These are phyloP conservation scores for Bicyclus anynana DNA, from an alignment of 1,140 invertebrate species.

Conservation along the genomic window DNA sequence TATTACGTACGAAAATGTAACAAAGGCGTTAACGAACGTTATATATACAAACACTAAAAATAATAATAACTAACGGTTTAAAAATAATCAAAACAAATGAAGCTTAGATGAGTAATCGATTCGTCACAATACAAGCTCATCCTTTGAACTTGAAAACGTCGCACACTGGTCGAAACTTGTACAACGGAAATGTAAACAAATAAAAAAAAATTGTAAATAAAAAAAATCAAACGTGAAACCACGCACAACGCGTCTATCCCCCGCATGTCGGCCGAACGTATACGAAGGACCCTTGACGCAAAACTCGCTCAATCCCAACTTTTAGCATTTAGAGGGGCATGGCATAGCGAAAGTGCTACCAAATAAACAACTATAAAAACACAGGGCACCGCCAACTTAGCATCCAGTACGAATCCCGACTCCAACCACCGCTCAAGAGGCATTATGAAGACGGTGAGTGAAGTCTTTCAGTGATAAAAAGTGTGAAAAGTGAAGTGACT, in stretches of 20 bases:
- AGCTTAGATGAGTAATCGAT: too few species aligned
- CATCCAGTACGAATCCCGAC: constrained; percentile 85
- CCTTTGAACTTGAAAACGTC: constrained; percentile 1
- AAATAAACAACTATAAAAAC: constrained; percentile 80
- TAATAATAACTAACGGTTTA: too few species aligned
- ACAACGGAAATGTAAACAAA: constrained; percentile 6
- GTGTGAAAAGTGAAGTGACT: constrained; percentile 63
- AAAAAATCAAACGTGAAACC: constrained; percentile 7
- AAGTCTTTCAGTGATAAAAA: constrained; percentile 21
- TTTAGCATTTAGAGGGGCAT: constrained; percentile 59
- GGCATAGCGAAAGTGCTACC: constrained; percentile 75
- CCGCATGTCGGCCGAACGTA: constrained; percentile 43
- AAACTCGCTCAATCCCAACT: constrained; percentile 54
- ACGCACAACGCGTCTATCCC: constrained; percentile 52
- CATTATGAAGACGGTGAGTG: constrained; percentile 80
- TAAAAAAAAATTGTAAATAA: constrained; percentile 5
- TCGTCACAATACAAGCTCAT: background rate
- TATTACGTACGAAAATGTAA: too few species aligned
- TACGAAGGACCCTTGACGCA: constrained; percentile 59
- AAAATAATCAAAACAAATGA: too few species aligned
- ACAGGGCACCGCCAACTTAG: constrained; percentile 77
- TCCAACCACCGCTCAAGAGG: constrained; percentile 76
- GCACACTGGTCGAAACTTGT: constrained; percentile 12
- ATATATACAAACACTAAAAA: too few species aligned
- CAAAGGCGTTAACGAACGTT: too few species aligned